Conservation (phyloP, 2,888 invertebrate species). For the Cheilosia vulpina region DNA sequence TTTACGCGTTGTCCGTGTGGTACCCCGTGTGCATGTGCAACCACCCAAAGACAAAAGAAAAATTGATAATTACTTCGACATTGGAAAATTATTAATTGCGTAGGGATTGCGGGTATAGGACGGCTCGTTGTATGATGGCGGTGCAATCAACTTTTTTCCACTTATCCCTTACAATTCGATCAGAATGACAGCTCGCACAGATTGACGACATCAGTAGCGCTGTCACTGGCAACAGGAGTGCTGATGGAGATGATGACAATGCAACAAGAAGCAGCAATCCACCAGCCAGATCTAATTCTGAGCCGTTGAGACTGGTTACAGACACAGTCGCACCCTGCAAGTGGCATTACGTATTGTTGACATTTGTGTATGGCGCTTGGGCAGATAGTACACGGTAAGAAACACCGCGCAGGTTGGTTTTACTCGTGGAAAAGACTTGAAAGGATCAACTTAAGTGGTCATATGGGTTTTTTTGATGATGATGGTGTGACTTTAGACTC, state of each 20-base stretch:
- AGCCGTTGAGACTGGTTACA: slow-evolving; percentile 25
- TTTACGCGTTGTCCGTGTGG: slow-evolving; percentile 15
- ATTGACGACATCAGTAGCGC: slow-evolving; percentile 21
- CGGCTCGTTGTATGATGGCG: slow-evolving; percentile 4
- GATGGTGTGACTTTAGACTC: too few species aligned
- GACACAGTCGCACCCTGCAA: slow-evolving; percentile 20
- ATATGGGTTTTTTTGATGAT: too few species aligned
- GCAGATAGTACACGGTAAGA: slow-evolving; percentile 7
- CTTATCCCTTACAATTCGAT: slow-evolving; percentile 40
- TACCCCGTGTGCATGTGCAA: slow-evolving; percentile 56
- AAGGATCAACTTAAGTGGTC: too few species aligned
- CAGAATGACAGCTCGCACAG: slow-evolving; percentile 41
- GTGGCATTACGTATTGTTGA: slow-evolving; percentile 1
- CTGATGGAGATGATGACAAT: slow-evolving; percentile 25
- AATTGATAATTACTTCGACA: slow-evolving; percentile 67
- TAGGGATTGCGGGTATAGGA: too few species aligned
- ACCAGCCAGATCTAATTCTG: slow-evolving; percentile 34
- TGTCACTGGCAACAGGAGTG: slow-evolving; percentile 19
- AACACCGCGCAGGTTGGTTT: not conserved
- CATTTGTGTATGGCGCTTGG: not conserved
- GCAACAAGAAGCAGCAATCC: slow-evolving; percentile 9
- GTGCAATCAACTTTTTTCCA: slow-evolving; percentile 47
- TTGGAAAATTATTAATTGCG: slow-evolving; percentile 70
- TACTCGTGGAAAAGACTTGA: too few species aligned
- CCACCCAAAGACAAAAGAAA: slow-evolving; percentile 66